Percentiles rank a stretch among this genome's conserved stretches.
Conservation (phyloP, 2,797 vertebrate genomes). For the Tapera naevia region DNA sequence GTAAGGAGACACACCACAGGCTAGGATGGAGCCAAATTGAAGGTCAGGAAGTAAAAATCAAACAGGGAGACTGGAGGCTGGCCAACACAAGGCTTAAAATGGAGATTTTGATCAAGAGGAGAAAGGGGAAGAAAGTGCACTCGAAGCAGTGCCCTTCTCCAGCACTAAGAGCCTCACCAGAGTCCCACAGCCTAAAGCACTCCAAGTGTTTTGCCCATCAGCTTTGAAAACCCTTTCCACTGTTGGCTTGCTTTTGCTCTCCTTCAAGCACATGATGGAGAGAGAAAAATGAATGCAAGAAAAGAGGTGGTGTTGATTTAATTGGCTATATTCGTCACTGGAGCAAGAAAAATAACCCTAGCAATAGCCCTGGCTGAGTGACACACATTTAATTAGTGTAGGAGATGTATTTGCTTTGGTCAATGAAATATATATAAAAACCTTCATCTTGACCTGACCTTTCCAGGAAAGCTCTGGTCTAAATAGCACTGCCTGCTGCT, state of each 20-base stretch:
- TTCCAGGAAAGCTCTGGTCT: neutral
- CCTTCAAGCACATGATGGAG: neutral
- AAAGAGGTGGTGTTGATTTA: conserved; percentile 17
- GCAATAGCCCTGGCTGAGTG: neutral
- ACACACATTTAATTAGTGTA: conserved; percentile 7
- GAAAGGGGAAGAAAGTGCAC: neutral
- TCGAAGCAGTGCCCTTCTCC: neutral
- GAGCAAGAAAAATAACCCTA: conserved; percentile 24
- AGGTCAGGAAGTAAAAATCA: neutral
- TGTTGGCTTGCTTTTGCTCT: neutral
- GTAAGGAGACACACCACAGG: neutral
- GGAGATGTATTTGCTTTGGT: neutral
- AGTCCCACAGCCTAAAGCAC: neutral
- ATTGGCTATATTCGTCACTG: neutral
- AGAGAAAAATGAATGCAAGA: neutral
- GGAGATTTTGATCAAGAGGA: neutral
- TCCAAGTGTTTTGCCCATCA: neutral
- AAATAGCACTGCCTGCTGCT: neutral
- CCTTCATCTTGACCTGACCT: conserved; percentile 10
- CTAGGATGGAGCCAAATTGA: neutral
- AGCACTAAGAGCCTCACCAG: neutral
- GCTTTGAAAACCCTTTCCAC: neutral
- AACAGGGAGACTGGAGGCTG: neutral
- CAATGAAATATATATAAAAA: conserved; percentile 1
- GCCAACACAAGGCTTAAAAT: neutral